Base-by-base conservation (phyloP, 2,888 invertebrate species). In the Gasteruption jaculator region DNA sequence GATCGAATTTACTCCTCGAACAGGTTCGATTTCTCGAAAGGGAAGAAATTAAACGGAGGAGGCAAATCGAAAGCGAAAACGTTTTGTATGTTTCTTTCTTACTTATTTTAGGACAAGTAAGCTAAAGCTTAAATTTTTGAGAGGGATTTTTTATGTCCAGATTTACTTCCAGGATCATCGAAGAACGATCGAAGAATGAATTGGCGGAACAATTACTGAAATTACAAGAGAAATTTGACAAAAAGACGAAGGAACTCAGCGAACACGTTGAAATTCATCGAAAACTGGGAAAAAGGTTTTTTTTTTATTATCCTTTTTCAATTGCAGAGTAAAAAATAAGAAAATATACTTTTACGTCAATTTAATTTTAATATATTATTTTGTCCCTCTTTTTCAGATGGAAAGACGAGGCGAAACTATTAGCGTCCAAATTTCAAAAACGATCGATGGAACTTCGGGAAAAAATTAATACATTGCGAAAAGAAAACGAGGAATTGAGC, bases 351-450 rank as follows among this genome's bases (percentile, higher is more conserved):
- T 10, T 6, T 24, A 24, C 11, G 10, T 24, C 35, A 12, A 10
- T 36, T 10, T 18, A 24, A 39, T 40, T 36, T 33, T 7, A 12
- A 21, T n/a, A 18, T 5, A 14, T 31, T 19, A 31, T 46, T 38
- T 18, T 24, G 26, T 16, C n/a, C n/a, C n/a, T 22, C 25, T 45
- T 45, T 57, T 71, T 41, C 59, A 82, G 82, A 46, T 86, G 85
- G 80, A 80, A 79, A 57, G 73, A 74, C 21, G 79, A 81, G n/a
- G 75, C 82, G 19, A 71, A 80, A 40, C 77, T 79, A 33, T 74
- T 85, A 54, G 77, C 80, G 1, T 70, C 72, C 1, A 81, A 78
- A 63, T 74, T 86, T 39, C 81, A 83, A 63, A 72, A 68, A 15
- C 75, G 77, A 56, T 68, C 82, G 16, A 70, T 75, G 44, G 74